Evolutionary conservation across 1,140 invertebrate species (phyloP), one percentile per base, ranked within the genome.

Genomic region (Ips nitidus): DNA sequence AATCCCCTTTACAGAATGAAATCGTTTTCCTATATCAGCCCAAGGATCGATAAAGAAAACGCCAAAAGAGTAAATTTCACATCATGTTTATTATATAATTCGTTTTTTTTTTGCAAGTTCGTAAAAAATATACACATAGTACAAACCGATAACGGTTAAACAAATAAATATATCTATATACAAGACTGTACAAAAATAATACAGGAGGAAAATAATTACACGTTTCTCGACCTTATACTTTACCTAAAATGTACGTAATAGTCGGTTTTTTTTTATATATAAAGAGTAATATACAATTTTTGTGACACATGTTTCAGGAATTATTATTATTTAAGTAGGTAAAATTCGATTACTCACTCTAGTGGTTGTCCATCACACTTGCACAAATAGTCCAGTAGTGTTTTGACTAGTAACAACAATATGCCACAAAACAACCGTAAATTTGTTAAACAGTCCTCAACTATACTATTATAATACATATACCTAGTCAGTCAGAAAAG

Each of bases 101-200:
- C 71, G 75, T 76, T 77, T 75, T 72, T 22, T 6, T 50, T 50
- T 50, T 73, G 75, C 74, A 76, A 75, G 22, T 74, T 76, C 72
- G 78, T 80, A 78, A 74, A 79, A 79, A 79, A 79, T 80, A 77
- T 80, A 76, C 77, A 80, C 75, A 79, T 74, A 80, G 79, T 80
- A 78, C 76, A 78, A 75, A 78, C 75, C 72, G 75, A 74, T 74
- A 70, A 45, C 5, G 59, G 64, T 72, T 72, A 73, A 75, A 75
- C 73, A 79, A 79, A 79, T 79, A 80, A 80, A 79, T 79, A 79
- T 79, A 79, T 79, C 76, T 79, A 79, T 79, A 72, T 79, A 79
- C 77, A 79, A 71, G 63, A 78, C 77, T 80, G 76, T 80, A 80
- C 79, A 80, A 80, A 80, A 80, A 80, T 79, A 77, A 80, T 78